These are phyloP conservation scores for Geodia barretti DNA, from an alignment of 37 sponge, comb jelly and placozoan species.

Conservation along the genomic window DNA sequence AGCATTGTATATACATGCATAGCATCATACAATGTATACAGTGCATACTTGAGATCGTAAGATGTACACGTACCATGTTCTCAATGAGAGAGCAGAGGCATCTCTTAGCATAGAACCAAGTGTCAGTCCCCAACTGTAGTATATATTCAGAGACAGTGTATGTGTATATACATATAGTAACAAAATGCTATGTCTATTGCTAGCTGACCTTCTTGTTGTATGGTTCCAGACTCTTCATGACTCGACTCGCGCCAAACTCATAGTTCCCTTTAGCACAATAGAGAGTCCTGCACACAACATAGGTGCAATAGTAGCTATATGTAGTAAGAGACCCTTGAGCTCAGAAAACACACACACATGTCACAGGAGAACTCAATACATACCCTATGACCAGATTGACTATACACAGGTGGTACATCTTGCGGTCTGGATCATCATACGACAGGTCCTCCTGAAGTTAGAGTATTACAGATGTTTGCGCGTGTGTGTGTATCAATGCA, in stretches of 20 bases:
- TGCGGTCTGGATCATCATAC: slow-evolving; percentile 96
- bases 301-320: background rate
- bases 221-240: slow-evolving; percentile 98
- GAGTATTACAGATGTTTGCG: too few species aligned
- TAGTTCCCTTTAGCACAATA: slow-evolving; percentile 99
- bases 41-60: background rate
- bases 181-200: too few species aligned
- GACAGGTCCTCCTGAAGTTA: slow-evolving; percentile 78
- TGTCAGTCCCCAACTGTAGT: slow-evolving; percentile 96
- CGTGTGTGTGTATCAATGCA: background rate
- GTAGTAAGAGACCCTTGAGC: background rate
- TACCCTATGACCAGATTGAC: slow-evolving; percentile 98
- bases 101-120: slow-evolving; percentile 97
- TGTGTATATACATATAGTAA: too few species aligned
- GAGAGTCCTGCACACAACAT: slow-evolving; percentile 60
- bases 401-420: slow-evolving; percentile 95
- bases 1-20: too few species aligned
- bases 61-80: slow-evolving; percentile 74
- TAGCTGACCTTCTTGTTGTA: slow-evolving; percentile 90
- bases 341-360: background rate
- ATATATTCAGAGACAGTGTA: background rate
- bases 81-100: slow-evolving; percentile 95
- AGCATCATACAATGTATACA: background rate
- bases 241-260: slow-evolving; percentile 94
- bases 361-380: background rate